phyloP scores from a whole-genome alignment of 64 coral and sea anemone species.

The Dendrophyllia cribrosa region DNA sequence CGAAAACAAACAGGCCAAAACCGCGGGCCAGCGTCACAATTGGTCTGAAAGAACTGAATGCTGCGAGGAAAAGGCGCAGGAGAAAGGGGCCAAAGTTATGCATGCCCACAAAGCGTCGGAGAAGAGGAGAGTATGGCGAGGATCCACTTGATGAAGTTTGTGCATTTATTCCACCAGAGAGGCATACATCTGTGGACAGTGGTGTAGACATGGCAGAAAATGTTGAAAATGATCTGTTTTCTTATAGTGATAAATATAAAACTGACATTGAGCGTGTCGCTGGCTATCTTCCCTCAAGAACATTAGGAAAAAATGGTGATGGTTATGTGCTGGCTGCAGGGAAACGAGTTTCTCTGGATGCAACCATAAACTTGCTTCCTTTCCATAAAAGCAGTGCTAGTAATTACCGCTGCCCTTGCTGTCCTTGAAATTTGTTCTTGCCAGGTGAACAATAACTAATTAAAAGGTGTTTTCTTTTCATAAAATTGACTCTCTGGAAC shows the following conservation, averaged over 20 bases:
- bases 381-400: background rate
- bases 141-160: background rate
- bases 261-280: background rate
- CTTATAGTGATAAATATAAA: slow-evolving; percentile 2
- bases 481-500: no score
- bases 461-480: no score
- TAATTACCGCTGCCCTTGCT: slow-evolving; percentile 24
- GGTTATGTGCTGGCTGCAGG: background rate
- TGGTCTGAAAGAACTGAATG: slow-evolving; percentile 33
- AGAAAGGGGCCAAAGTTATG: slow-evolving; percentile 32
- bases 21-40: slow-evolving; percentile 33
- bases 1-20: slow-evolving; percentile 25
- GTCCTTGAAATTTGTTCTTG: background rate
- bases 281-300: slow-evolving; percentile 18
- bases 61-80: slow-evolving; percentile 5
- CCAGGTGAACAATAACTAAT: no score
- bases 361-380: background rate
- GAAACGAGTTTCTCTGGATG: background rate
- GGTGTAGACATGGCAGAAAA: slow-evolving; percentile 36
- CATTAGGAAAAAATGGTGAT: background rate
- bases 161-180: background rate
- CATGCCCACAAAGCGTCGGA: slow-evolving; percentile 37
- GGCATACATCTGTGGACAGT: slow-evolving; percentile 37
- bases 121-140: background rate
- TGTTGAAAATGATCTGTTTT: slow-evolving; percentile 16